Conservation (phyloP, 2,113 vertebrate species). For the Junco hyemalis region DNA sequence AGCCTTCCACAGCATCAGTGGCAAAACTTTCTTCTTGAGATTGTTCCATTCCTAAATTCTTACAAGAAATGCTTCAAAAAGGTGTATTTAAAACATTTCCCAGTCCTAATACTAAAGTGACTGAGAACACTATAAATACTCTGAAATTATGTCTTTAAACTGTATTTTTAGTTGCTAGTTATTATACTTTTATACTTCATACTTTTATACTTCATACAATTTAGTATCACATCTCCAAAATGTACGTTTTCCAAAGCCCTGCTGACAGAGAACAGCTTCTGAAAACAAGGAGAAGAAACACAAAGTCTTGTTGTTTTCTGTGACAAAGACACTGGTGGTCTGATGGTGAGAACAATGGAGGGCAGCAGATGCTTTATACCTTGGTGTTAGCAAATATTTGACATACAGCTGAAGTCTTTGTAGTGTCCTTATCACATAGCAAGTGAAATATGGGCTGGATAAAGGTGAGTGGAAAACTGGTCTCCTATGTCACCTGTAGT, state of each 20-base stretch:
- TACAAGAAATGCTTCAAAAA: not conserved
- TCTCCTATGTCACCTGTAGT: not conserved
- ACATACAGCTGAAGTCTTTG: not conserved
- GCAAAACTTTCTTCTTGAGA: not conserved
- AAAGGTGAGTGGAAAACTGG: not conserved
- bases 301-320: not conserved
- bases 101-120: not conserved
- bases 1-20: not conserved
- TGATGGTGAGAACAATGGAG: not conserved
- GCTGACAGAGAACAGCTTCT: not conserved
- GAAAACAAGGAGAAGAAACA: not conserved
- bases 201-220: not conserved
- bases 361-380: not conserved
- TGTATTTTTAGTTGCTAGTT: not conserved
- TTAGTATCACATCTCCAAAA: not conserved
- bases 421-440: not conserved
- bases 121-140: not conserved
- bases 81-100: not conserved
- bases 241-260: not conserved
- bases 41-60: not conserved
- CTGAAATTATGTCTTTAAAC: not conserved
- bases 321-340: not conserved
- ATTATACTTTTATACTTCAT: not conserved
- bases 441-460: not conserved
- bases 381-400: not conserved